Conservation (phyloP, 2,888 invertebrate species). For the Drosophila mettleri region DNA sequence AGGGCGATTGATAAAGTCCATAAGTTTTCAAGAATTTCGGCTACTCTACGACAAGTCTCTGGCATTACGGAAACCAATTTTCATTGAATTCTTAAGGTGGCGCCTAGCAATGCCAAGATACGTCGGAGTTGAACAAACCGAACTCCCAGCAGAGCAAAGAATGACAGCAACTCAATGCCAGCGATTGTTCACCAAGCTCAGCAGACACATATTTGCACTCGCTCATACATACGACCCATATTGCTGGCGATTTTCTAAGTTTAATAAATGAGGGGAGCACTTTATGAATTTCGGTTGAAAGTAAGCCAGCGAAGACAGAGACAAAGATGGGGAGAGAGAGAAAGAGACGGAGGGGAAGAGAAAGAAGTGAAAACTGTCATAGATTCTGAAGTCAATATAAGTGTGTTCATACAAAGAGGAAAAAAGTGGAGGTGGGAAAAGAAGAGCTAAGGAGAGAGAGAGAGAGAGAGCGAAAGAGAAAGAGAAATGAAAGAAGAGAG, state of each 20-base stretch:
- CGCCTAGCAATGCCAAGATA: slow-evolving; percentile 64
- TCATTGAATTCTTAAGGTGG: slow-evolving; percentile 23
- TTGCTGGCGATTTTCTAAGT: slow-evolving; percentile 70
- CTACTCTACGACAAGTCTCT: not conserved
- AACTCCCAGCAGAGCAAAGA: slow-evolving; percentile 29
- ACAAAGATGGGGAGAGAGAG: not conserved
- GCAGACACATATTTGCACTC: slow-evolving; percentile 18
- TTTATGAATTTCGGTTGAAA: slow-evolving; percentile 56
- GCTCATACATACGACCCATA: slow-evolving; percentile 48
- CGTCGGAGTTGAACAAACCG: slow-evolving; percentile 4
- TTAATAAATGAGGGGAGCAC: slow-evolving; percentile 71
- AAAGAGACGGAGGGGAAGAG: not conserved
- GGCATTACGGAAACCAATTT: not conserved
- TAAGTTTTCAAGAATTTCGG: not conserved
- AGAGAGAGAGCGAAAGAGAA: not conserved
- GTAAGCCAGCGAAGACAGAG: slow-evolving; percentile 7
- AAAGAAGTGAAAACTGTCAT: not conserved
- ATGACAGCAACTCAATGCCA: slow-evolving; percentile 54
- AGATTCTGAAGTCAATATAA: not conserved
- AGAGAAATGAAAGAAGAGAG: not conserved
- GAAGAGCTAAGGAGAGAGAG: not conserved
- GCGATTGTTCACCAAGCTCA: slow-evolving; percentile 58
- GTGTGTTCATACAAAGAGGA: not conserved
- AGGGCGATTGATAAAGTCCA: slow-evolving; percentile 12
- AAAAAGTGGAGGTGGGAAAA: too few relatives aligned